phyloP scores from a whole-genome alignment of 2,113 vertebrate species.

The Romanogobio albipinnatus region DNA sequence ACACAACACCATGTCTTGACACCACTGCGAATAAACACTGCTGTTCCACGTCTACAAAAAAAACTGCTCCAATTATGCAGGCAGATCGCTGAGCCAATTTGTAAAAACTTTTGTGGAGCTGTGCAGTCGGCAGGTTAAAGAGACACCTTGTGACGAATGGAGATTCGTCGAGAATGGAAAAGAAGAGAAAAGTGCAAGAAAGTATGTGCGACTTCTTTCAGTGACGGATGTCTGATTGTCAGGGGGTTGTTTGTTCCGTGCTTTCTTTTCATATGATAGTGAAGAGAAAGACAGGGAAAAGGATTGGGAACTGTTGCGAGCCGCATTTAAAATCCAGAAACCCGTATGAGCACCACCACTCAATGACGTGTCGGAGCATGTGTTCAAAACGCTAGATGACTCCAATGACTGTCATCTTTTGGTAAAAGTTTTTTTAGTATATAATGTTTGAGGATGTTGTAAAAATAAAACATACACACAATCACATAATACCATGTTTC shows the following conservation, averaged over 20 bases:
- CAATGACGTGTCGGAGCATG: too few species aligned
- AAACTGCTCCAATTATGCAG: slow-evolving; percentile 21
- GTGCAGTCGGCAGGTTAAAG: slow-evolving; percentile 34
- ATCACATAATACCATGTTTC: too few species aligned
- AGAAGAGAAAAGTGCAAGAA: background rate
- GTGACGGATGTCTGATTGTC: background rate
- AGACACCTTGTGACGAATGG: slow-evolving; percentile 21
- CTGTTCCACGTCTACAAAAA: background rate
- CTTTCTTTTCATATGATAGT: background rate
- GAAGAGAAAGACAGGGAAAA: background rate
- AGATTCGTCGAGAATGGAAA: slow-evolving; percentile 24
- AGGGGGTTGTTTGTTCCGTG: background rate
- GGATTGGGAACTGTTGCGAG: background rate
- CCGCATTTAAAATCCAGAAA: background rate
- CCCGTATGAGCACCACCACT: background rate
- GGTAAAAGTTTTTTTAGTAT: too few species aligned
- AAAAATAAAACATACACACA: too few species aligned
- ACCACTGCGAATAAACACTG: slow-evolving; percentile 34
- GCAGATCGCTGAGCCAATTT: slow-evolving; percentile 35
- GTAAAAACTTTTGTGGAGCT: slow-evolving; percentile 31
- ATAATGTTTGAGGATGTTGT: too few species aligned
- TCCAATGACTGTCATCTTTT: background rate
- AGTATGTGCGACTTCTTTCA: background rate
- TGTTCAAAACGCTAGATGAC: background rate
- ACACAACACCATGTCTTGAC: slow-evolving; percentile 36